Evolutionary conservation across 2,113 vertebrate species (phyloP), one percentile per base, ranked within the genome.

Genomic region (Anolis sagrei): DNA sequence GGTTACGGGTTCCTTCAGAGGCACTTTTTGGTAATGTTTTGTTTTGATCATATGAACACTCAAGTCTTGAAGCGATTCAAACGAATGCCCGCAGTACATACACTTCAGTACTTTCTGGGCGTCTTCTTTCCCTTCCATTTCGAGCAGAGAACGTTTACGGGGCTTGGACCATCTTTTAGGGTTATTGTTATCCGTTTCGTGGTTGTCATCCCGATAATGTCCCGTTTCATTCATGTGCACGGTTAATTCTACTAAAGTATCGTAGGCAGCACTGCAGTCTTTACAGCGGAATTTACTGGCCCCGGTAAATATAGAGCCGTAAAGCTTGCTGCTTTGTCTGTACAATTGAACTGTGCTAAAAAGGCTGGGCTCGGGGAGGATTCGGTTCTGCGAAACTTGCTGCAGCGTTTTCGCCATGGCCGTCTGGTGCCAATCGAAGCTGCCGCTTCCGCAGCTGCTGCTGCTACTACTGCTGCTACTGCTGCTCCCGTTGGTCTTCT

Each of bases 11-110:
- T 99, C 99, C 96, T 99, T 99, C 93, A 99, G 98, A 98, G 99
- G 99, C 98, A 99, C 99, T 99, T 99, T 99, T 96, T 99, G 99
- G 97, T 99, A 99, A 97, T 99, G 99, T 98, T 99, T 99, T 1
- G 99, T 99, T 97, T 99, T 99, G 92, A 99, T 99, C 99, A 99
- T 99, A 73, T 99, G 99, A 89, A 99, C 98, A 78, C 99, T 99
- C 90, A 99, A 93, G 96, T 99, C 99, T 94, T 99, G 99, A 75
- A 99, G 97, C 86, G 98, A 99, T 96, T 99, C 98, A 90, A 99
- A 99, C 48, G 98, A 99, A 96, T 99, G 99, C 81, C 99, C 99
- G 85, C 99, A 99, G 96, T 99, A 99, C 98, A 99, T 99, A 93
- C 98, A 99, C 93, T 99, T 99, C 34, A 99, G 95, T 79, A 99